phyloP scores from a whole-genome alignment of 2,113 vertebrate species.

The Melanotaenia duboulayi region DNA sequence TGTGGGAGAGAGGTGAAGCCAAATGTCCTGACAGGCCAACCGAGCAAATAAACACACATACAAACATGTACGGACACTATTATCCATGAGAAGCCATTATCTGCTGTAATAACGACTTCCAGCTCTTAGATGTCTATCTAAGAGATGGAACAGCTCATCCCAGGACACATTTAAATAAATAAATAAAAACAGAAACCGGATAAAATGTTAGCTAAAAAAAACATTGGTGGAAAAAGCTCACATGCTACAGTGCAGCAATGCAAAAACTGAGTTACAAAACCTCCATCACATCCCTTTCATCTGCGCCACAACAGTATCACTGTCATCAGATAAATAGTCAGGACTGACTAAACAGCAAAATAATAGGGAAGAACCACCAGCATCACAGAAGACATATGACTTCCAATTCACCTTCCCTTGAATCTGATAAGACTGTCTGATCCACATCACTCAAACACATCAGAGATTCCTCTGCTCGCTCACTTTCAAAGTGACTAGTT shows the following conservation, averaged over 20 bases:
- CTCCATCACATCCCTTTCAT: slow-evolving; percentile 30
- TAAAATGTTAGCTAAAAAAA: slow-evolving; percentile 13
- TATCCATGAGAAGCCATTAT: not conserved
- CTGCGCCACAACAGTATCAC: slow-evolving; percentile 29
- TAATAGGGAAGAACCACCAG: slow-evolving; percentile 26
- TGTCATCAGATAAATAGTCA: slow-evolving; percentile 63
- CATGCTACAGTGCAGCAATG: not conserved
- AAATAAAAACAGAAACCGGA: slow-evolving; percentile 8
- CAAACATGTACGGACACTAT: not conserved
- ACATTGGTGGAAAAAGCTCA: not conserved
- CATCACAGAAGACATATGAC: slow-evolving; percentile 52
- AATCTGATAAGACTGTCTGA: slow-evolving; percentile 73
- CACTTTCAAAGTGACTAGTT: slow-evolving; percentile 64
- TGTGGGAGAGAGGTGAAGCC: slow-evolving; percentile 58
- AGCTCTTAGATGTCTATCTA: slow-evolving; percentile 4
- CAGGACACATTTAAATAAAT: not conserved
- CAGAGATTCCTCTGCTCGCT: slow-evolving; percentile 35
- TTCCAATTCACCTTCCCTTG: slow-evolving; percentile 59
- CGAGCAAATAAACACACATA: slow-evolving; percentile 41
- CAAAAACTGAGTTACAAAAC: slow-evolving; percentile 29
- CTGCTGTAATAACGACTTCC: slow-evolving; percentile 16
- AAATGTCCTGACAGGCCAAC: slow-evolving; percentile 62
- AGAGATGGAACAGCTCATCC: not conserved
- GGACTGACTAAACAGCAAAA: slow-evolving; percentile 48
- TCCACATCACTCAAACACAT: slow-evolving; percentile 60